phyloP scores from a whole-genome alignment of 2,888 invertebrate species.

The Trachelus troglodyta region DNA sequence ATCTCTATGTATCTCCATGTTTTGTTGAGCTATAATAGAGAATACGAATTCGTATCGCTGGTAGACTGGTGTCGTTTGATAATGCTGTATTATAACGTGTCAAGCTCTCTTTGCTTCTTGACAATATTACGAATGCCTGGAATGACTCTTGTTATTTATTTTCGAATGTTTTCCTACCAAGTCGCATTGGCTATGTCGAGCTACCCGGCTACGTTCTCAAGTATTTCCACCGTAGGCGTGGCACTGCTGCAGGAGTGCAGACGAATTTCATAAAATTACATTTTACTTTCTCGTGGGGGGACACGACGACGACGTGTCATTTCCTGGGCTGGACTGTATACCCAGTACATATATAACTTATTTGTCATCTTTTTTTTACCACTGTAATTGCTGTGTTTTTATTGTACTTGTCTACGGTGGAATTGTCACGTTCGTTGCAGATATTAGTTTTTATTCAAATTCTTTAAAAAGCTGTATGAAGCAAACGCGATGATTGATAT shows the following conservation, averaged over 20 bases:
- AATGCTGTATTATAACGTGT: background rate
- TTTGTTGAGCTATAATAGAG: background rate
- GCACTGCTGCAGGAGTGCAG: background rate
- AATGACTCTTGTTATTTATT: background rate
- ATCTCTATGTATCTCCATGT: too few relatives aligned
- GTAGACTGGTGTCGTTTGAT: background rate
- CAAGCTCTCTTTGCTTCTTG: background rate
- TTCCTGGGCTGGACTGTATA: background rate
- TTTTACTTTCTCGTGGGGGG: background rate
- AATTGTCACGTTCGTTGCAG: background rate
- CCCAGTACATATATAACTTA: background rate
- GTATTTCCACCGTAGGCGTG: background rate
- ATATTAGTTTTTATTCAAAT: background rate
- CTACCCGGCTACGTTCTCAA: background rate
- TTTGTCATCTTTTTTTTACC: background rate
- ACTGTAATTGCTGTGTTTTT: background rate
- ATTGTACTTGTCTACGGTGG: background rate
- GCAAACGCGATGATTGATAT: background rate
- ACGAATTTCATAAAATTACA: background rate
- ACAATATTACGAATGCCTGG: background rate
- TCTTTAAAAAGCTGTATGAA: too few relatives aligned
- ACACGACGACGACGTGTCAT: background rate
- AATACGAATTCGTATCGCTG: background rate
- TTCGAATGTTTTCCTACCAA: background rate
- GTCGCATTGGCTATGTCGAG: background rate